Evolutionary conservation across 1,140 invertebrate genomes (phyloP).

Genomic region (Ericerus pela): DNA sequence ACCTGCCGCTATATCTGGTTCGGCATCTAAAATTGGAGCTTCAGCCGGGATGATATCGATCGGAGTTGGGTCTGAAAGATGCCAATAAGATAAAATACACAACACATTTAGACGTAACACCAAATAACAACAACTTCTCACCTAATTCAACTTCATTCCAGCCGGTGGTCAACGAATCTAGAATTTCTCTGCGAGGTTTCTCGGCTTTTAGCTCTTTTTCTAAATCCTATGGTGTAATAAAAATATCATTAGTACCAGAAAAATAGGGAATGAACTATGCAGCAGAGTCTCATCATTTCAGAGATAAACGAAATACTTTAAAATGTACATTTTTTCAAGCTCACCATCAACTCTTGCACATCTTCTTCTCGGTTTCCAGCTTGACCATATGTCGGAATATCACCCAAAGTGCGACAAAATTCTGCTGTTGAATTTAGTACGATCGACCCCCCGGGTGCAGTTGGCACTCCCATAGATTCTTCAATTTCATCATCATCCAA

Average conservation of each 20-base stretch:
- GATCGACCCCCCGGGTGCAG: conserved; percentile 40
- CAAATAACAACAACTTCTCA: conserved; percentile 21
- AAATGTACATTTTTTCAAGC: conserved; percentile 17
- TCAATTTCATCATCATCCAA: conserved; percentile 34
- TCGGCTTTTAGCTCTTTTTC: conserved; percentile 43
- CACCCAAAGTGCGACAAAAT: conserved; percentile 89
- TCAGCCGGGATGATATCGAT: conserved; percentile 35
- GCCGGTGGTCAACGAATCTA: conserved; percentile 25
- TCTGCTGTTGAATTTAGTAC: conserved; percentile 87
- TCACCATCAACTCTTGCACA: conserved; percentile 63
- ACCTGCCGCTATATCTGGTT: conserved; percentile 84
- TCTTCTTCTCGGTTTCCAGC: conserved; percentile 73
- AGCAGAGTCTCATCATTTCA: neutral
- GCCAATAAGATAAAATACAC: conserved; percentile 2
- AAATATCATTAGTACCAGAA: neutral
- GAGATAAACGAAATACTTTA: neutral
- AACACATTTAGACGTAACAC: too few relatives aligned
- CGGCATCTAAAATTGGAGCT: conserved; percentile 75
- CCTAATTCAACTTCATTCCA: conserved; percentile 58
- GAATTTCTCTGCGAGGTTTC: conserved; percentile 28
- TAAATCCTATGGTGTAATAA: conserved; percentile 39
- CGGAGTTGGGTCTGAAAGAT: conserved; percentile 32
- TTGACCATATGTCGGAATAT: conserved; percentile 83
- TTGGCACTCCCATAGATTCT: conserved; percentile 19
- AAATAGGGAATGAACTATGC: neutral